Percentiles rank a stretch among this genome's conserved stretches.
Conservation (phyloP, 1,140 invertebrate species). For the Drosophila repleta region DNA sequence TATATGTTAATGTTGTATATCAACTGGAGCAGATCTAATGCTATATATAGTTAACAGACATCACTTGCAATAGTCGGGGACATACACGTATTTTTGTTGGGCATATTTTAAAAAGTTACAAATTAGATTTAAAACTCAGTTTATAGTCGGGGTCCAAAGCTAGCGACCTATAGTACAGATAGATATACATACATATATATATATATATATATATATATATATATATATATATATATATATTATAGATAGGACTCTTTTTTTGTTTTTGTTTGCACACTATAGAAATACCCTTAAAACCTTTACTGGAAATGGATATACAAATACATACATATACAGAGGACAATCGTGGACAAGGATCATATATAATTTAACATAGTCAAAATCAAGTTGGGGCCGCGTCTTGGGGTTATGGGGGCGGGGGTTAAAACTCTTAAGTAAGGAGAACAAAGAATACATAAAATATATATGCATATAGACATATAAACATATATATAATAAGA, state of each 20-base stretch:
- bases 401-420: no score
- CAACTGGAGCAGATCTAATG: constrained; percentile 7
- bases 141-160: neutral
- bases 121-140: constrained; percentile 27
- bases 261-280: constrained; percentile 34
- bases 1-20: neutral
- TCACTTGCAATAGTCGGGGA: constrained; percentile 5
- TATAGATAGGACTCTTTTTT: constrained; percentile 7
- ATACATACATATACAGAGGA: constrained; percentile 26
- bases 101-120: neutral
- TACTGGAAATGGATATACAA: constrained; percentile 63
- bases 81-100: neutral
- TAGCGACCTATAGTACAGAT: neutral
- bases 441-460: neutral
- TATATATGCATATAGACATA: neutral
- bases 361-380: constrained; percentile 49
- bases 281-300: constrained; percentile 74
- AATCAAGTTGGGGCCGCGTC: constrained; percentile 6
- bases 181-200: neutral
- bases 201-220: constrained; percentile 17
- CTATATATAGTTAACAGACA: constrained; percentile 46
- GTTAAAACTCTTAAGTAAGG: constrained; percentile 48
- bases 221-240: constrained; percentile 39
- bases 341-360: constrained; percentile 20
- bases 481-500: neutral